Evolutionary conservation across 2,888 invertebrate genomes (phyloP), one percentile per base, ranked within the genome.

Genomic region (Drosophila anomalata): DNA sequence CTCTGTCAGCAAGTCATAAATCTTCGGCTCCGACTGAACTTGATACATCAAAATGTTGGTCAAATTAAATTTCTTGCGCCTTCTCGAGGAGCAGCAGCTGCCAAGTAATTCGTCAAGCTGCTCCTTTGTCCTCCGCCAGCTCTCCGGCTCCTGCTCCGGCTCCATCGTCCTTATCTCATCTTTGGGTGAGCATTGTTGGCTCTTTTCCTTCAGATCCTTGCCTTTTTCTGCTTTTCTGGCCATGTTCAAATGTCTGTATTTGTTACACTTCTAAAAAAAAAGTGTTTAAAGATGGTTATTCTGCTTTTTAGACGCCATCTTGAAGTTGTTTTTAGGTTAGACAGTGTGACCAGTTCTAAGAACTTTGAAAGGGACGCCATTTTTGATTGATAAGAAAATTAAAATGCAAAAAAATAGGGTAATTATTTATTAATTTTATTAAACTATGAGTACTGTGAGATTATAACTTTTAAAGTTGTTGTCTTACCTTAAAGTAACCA

Each of bases 81-180:
- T 29, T 29, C 41, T 14, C 22, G 17, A 14, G 9, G n/a, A 26
- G 33, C 46, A 65, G 46, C 73, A 70, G 78, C 60, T 75, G 70
- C 36, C 85, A 73, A 81, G 87, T 84, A 84, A 87, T 87, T 84
- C 87, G 87, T 80, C 79, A 78, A 87, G 87, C 76, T 87, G 77
- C 61, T 74, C 67, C 78, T 65, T 84, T 47, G 75, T 70, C 33
- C 68, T 20, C 44, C n/a, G 65, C 36, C 41, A 11, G 61, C 17
- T 17, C 17, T 17, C 17, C 17, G 17, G 17, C 17, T 17, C 17
- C 17, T 1, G 17, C 17, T 17, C 17, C 17, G 1, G 51, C 50
- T 39, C 41, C 53, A 22, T 39, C 46, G 22, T 39, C 55, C 31
- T 51, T 41, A 36, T 54, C 44, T 47, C 48, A 42, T 52, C 39